Evolutionary conservation across 2,888 invertebrate species (phyloP).

Genomic region (Rhagophthalmus giganteus): DNA sequence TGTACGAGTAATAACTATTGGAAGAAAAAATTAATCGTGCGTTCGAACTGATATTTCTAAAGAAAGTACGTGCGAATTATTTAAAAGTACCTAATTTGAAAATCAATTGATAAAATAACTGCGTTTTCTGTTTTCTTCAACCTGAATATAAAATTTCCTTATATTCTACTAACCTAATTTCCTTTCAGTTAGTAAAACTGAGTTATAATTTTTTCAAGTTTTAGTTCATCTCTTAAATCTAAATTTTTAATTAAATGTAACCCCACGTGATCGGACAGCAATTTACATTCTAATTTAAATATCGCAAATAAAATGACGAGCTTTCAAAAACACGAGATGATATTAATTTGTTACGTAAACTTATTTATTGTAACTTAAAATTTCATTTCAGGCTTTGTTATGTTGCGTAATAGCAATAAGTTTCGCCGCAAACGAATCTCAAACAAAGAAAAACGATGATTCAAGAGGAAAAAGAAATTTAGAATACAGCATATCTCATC

Average conservation of each 20-base stretch:
- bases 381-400: constrained; percentile 61
- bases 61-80: constrained; percentile 15
- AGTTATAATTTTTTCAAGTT: neutral
- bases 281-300: too few relatives aligned
- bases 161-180: constrained; percentile 14
- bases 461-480: constrained; percentile 62
- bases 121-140: constrained; percentile 8
- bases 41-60: too few relatives aligned
- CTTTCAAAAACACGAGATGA: too few relatives aligned
- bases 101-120: constrained; percentile 6
- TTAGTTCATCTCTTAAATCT: too few relatives aligned
- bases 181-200: too few relatives aligned
- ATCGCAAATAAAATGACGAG: too few relatives aligned
- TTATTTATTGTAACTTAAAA: neutral
- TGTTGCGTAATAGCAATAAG: constrained; percentile 59
- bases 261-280: too few relatives aligned
- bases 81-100: constrained; percentile 5
- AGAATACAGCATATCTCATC: constrained; percentile 64
- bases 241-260: too few relatives aligned
- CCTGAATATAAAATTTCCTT: constrained; percentile 18
- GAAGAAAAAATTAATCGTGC: too few relatives aligned
- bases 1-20: too few relatives aligned
- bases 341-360: too few relatives aligned
- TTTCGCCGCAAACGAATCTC: constrained; percentile 55
- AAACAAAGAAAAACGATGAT: constrained; percentile 39